phyloP scores from a whole-genome alignment of 2,888 invertebrate genomes.

The Drosophila paranaensis region DNA sequence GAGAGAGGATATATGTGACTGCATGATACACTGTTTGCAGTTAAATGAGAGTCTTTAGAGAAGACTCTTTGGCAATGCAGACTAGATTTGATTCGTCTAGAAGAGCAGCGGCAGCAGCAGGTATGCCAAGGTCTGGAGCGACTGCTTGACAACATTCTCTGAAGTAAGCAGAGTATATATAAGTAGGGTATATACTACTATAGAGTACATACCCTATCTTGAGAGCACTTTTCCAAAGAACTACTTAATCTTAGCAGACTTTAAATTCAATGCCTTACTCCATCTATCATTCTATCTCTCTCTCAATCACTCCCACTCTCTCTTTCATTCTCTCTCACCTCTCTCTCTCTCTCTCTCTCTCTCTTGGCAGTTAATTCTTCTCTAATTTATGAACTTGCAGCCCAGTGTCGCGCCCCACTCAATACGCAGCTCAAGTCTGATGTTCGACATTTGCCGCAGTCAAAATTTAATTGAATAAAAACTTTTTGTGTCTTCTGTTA shows the following conservation, averaged over 20 bases:
- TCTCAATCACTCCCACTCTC: not conserved
- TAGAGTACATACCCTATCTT: not conserved
- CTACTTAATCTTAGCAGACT: not conserved
- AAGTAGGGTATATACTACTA: no score
- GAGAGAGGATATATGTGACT: not conserved
- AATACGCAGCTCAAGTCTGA: conserved; percentile 14
- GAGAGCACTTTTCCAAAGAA: not conserved
- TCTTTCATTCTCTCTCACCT: no score
- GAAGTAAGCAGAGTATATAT: not conserved
- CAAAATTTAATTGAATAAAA: conserved; percentile 76
- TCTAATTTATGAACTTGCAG: not conserved
- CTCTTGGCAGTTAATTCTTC: not conserved
- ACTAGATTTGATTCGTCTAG: no score
- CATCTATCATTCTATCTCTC: not conserved
- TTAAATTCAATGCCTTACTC: no score
- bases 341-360: not conserved
- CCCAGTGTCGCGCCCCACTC: conserved; percentile 17
- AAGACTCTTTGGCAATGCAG: not conserved
- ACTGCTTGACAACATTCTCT: not conserved
- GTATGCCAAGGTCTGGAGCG: not conserved
- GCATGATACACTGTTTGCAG: not conserved
- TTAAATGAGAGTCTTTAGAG: not conserved
- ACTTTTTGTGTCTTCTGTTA: conserved; percentile 73
- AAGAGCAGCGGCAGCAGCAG: no score
- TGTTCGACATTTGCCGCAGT: conserved; percentile 35